Evolutionary conservation across 1,140 invertebrate species (phyloP).

Genomic region (Thaumatotibia leucotreta): DNA sequence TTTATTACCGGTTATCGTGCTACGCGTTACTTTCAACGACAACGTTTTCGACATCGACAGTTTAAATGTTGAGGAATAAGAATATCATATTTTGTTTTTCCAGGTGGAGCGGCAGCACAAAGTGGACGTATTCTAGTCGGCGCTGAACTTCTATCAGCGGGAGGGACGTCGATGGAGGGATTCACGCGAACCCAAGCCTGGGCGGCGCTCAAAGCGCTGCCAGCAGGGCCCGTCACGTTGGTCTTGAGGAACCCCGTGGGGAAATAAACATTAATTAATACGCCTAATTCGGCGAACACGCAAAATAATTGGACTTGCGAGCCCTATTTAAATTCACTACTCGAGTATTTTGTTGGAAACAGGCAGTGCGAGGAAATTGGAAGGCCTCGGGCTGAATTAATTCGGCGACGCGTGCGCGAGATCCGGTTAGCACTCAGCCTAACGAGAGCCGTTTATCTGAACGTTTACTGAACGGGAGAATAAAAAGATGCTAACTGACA

Average conservation of each 20-base stretch:
- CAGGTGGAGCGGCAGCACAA: slow-evolving; percentile 94
- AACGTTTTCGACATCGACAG: too few relatives aligned
- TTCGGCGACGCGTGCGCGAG: slow-evolving; percentile 22
- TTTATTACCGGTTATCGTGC: too few relatives aligned
- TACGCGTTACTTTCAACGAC: too few relatives aligned
- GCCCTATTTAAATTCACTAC: slow-evolving; percentile 15
- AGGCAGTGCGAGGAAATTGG: slow-evolving; percentile 11
- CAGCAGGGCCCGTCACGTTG: slow-evolving; percentile 84
- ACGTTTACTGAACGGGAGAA: slow-evolving; percentile 23
- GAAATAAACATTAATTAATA: background rate
- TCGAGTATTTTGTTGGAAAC: slow-evolving; percentile 16
- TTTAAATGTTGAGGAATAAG: too few relatives aligned
- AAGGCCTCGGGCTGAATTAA: slow-evolving; percentile 18
- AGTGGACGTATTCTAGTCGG: slow-evolving; percentile 88
- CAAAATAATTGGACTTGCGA: slow-evolving; percentile 17
- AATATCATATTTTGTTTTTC: slow-evolving; percentile 23
- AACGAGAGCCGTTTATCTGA: slow-evolving; percentile 29
- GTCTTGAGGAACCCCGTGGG: slow-evolving; percentile 55
- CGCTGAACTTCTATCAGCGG: slow-evolving; percentile 91
- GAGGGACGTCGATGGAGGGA: slow-evolving; percentile 85
- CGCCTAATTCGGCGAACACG: background rate
- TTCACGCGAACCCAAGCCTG: slow-evolving; percentile 95
- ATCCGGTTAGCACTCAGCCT: slow-evolving; percentile 29
- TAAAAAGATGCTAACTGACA: slow-evolving; percentile 31
- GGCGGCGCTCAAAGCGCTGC: slow-evolving; percentile 93